Percentiles rank a stretch among this genome's conserved stretches.
Evolutionary conservation across 2,113 vertebrate genomes (phyloP).

Genomic region (Coturnix japonica): DNA sequence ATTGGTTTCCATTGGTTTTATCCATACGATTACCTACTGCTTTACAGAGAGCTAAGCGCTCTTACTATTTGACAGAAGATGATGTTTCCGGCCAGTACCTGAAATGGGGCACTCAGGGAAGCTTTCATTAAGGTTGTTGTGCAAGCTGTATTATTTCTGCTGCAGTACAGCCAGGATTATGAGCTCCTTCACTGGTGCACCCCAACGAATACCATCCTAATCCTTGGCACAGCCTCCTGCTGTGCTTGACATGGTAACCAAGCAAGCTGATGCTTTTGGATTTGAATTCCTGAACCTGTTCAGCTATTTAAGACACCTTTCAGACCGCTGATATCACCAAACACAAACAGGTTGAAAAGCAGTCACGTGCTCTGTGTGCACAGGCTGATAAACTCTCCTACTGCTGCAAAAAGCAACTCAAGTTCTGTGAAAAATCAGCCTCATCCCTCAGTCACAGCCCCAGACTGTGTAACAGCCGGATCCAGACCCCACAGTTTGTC

Average conservation of each 20-base stretch:
- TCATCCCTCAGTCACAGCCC: slow-evolving; percentile 13
- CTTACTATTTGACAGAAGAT: neutral
- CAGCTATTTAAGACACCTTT: neutral
- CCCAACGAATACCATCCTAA: neutral
- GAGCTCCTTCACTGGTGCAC: neutral
- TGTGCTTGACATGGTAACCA: neutral
- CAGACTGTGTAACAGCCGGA: neutral
- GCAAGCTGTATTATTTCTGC: neutral
- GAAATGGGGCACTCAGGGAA: neutral
- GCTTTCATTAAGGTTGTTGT: neutral
- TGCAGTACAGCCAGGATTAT: neutral
- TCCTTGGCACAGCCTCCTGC: neutral
- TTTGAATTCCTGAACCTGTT: neutral
- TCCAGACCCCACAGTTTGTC: neutral
- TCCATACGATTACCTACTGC: neutral
- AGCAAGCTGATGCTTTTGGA: neutral
- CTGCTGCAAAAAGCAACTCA: neutral
- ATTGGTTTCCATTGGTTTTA: neutral
- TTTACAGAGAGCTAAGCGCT: neutral
- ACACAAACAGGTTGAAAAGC: neutral
- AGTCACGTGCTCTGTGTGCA: neutral
- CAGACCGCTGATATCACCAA: neutral
- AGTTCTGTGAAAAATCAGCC: neutral
- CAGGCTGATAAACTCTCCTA: neutral
- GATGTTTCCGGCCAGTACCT: neutral